Base-by-base conservation (phyloP, 2,113 vertebrate genomes). In the Corythoichthys intestinalis region DNA sequence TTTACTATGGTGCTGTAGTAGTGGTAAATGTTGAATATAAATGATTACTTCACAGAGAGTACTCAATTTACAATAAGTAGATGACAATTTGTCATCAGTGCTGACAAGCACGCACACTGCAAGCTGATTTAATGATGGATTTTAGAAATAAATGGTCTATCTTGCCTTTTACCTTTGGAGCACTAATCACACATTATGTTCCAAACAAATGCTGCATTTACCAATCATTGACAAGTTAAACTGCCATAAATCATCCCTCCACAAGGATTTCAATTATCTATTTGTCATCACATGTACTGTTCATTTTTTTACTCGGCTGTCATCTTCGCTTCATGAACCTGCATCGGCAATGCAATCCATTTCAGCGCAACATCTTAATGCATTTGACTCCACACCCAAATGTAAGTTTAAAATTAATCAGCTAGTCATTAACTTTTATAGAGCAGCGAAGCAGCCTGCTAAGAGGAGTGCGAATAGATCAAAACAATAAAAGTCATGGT, bases 121-220 rank as follows among this genome's bases (percentile, higher is more conserved):
- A 20, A 34, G 4, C 48, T 53, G 20, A 28, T 72, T 71, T 17
- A 41, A 71, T 52, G 69, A n/a, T 10, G 48, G 37, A 48, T 48
- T 44, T 48, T 11, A 48, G 10, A 1, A 72, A 68, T 68, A 44
- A 69, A 63, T 72, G 54, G 6, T 38, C 53, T 52, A 49, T 67
- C 65, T 61, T 46, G 13, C 28, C 38, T 57, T 68, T 28, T 48
- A 20, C 53, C n/a, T 54, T 28, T 54, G 13, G 48, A 66, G 35
- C 61, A 38, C 54, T 34, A 11, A 57, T 57, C 28, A 34, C 28
- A 57, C 34, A 56, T 10, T 2, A 35, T n/a, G 0, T 57, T 35
- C 34, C 13, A 58, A 20, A 58, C 14, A 60, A 44, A 61, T 28
- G 3, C 11, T 61, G 17, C 14, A 44, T 15, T 56, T 13, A 58